These are phyloP conservation scores for Orthonyx spaldingii DNA, from an alignment of 2,113 vertebrate species.

Conservation along the genomic window DNA sequence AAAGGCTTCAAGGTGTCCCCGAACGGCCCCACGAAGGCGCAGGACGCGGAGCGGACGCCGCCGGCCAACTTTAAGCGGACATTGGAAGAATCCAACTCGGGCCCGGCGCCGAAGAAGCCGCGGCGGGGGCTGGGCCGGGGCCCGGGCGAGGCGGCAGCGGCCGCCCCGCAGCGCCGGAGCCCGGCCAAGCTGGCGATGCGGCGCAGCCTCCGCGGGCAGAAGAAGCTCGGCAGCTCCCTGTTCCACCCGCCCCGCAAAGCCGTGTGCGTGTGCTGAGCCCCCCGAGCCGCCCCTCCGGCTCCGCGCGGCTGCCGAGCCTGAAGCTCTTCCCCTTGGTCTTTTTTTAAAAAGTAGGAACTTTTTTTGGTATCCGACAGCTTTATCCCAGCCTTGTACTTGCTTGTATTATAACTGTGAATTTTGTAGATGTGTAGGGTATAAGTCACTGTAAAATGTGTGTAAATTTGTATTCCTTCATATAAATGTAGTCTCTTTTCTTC, in stretches of 20 bases:
- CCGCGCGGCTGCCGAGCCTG: too few species aligned
- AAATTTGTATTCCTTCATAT: conserved; percentile 77
- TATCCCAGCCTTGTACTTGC: conserved; percentile 67
- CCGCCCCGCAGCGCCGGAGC: background rate
- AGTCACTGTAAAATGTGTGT: conserved; percentile 77
- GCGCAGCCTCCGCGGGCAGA: conserved; percentile 79
- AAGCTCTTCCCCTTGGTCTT: background rate
- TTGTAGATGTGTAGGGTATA: conserved; percentile 76
- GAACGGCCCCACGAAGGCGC: conserved; percentile 61
- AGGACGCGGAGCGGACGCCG: conserved; percentile 70
- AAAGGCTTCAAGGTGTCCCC: conserved; percentile 65
- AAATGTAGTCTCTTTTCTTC: conserved; percentile 63
- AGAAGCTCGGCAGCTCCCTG: conserved; percentile 71
- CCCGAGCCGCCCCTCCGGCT: too few species aligned
- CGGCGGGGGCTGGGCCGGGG: conserved; percentile 60
- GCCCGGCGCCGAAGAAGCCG: conserved; percentile 72
- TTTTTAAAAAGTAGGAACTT: conserved; percentile 46
- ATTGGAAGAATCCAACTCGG: conserved; percentile 75
- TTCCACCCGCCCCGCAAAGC: conserved; percentile 78
- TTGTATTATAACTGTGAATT: conserved; percentile 82
- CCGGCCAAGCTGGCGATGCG: conserved; percentile 67
- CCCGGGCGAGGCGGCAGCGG: background rate
- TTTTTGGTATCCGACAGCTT: conserved; percentile 67
- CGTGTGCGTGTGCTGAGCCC: conserved; percentile 78
- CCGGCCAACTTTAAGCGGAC: conserved; percentile 76